Percentiles rank a stretch among this genome's conserved stretches.
These are phyloP conservation scores for Lycophotia porphyrea DNA, from an alignment of 2,888 invertebrate genomes.

Conservation along the genomic window DNA sequence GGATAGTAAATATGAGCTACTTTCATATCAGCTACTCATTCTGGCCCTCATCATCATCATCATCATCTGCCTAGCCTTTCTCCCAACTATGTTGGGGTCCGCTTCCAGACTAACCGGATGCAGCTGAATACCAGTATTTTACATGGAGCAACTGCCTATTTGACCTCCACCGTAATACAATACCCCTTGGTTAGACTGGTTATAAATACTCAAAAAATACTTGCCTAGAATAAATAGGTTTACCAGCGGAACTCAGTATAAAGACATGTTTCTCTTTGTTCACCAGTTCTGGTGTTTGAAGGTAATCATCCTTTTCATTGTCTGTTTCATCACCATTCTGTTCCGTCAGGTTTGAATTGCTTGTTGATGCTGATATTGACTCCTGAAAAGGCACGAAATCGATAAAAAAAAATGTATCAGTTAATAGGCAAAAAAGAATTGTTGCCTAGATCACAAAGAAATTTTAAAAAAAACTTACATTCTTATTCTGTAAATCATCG, in stretches of 20 bases:
- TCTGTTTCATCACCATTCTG: slow-evolving; percentile 80
- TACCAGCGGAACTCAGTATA: slow-evolving; percentile 98
- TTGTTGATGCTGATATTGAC: slow-evolving; percentile 81
- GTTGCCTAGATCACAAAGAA: neutral
- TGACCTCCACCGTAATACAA: no score
- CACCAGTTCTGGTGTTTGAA: slow-evolving; percentile 93
- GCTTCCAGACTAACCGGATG: no score
- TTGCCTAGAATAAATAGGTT: slow-evolving; percentile 98
- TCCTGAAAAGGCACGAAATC: slow-evolving; percentile 72
- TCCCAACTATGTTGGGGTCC: no score
- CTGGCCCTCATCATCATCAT: no score
- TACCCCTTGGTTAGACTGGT: no score
- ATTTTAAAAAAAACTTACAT: slow-evolving; percentile 73
- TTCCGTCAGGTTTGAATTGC: slow-evolving; percentile 81
- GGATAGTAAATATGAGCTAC: neutral
- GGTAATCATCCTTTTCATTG: slow-evolving; percentile 91
- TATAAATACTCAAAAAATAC: neutral
- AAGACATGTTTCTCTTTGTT: slow-evolving; percentile 97
- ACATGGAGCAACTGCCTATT: no score
- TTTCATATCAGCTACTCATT: neutral
- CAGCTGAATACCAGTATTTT: no score
- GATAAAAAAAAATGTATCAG: neutral
- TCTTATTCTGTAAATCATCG: slow-evolving; percentile 84
- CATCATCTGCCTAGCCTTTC: no score
- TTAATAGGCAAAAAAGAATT: slow-evolving; percentile 2